Evolutionary conservation across 1,140 invertebrate genomes (phyloP).

Genomic region (Atta colombica): DNA sequence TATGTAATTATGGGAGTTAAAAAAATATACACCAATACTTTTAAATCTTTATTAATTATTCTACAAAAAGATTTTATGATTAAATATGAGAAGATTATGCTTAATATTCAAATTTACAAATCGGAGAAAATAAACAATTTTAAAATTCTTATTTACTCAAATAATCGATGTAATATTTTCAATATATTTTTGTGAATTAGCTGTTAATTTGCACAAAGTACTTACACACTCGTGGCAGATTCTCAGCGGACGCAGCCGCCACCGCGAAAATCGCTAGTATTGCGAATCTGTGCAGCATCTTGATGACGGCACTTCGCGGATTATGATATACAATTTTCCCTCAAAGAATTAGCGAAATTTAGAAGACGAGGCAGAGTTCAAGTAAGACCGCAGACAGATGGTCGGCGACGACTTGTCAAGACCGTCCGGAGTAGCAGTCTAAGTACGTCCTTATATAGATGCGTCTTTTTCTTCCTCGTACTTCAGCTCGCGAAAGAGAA

Average conservation of each 20-base stretch:
- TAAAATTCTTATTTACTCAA: not conserved
- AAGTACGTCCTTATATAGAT: conserved; percentile 59
- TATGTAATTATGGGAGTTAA: not conserved
- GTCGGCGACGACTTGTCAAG: conserved; percentile 27
- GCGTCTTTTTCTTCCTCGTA: conserved; percentile 55
- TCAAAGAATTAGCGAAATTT: not conserved
- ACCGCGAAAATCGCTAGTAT: conserved; percentile 10
- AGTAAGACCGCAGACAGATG: not conserved
- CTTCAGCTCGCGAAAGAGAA: conserved; percentile 29
- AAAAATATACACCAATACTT: not conserved
- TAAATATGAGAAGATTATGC: not conserved
- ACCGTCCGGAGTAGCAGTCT: conserved; percentile 8
- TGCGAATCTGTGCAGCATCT: conserved; percentile 26
- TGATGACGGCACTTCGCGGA: not conserved
- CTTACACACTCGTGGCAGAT: conserved; percentile 62
- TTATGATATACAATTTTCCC: not conserved
- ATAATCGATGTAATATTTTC: not conserved
- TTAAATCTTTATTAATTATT: not conserved
- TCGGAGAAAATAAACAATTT: not conserved
- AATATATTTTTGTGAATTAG: not conserved
- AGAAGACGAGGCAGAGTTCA: not conserved
- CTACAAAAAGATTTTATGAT: not conserved
- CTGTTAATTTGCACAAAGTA: not conserved
- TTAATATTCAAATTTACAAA: not conserved
- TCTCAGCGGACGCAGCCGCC: not conserved